These are phyloP conservation scores for Pristionchus mayeri DNA, from an alignment of 2,888 invertebrate genomes.

Conservation along the genomic window DNA sequence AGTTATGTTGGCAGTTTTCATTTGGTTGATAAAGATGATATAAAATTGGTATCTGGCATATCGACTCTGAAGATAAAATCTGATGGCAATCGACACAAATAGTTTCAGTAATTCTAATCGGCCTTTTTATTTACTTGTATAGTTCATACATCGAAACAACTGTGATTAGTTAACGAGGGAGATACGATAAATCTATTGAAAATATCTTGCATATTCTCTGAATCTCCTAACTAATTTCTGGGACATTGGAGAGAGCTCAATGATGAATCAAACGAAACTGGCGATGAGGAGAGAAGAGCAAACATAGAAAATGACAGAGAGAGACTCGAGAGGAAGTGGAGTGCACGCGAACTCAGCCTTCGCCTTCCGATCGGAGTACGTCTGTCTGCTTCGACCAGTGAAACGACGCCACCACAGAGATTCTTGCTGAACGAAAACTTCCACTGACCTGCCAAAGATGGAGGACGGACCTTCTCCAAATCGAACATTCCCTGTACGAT, in stretches of 20 bases:
- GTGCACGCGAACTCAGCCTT: not conserved
- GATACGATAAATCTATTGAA: not conserved
- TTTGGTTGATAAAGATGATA: too few species aligned
- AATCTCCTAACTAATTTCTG: not conserved
- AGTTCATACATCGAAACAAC: too few species aligned
- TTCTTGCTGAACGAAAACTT: not conserved
- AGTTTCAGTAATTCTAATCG: too few species aligned
- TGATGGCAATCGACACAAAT: too few species aligned
- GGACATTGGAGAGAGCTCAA: conserved; percentile 5
- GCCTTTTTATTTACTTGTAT: too few species aligned
- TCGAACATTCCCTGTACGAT: not conserved
- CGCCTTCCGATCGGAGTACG: not conserved
- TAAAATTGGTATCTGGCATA: too few species aligned
- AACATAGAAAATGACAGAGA: not conserved
- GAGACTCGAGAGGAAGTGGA: not conserved
- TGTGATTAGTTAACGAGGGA: too few species aligned
- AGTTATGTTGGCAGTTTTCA: too few species aligned
- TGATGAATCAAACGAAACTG: not conserved
- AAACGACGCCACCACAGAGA: conserved; percentile 11
- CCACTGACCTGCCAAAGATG: not conserved
- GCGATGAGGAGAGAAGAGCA: not conserved
- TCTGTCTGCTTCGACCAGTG: not conserved
- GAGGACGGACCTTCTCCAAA: not conserved
- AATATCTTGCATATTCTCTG: not conserved
- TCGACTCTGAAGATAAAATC: too few species aligned